Evolutionary conservation across 2,888 invertebrate species (phyloP).

Genomic region (Heterodera filipjevi): DNA sequence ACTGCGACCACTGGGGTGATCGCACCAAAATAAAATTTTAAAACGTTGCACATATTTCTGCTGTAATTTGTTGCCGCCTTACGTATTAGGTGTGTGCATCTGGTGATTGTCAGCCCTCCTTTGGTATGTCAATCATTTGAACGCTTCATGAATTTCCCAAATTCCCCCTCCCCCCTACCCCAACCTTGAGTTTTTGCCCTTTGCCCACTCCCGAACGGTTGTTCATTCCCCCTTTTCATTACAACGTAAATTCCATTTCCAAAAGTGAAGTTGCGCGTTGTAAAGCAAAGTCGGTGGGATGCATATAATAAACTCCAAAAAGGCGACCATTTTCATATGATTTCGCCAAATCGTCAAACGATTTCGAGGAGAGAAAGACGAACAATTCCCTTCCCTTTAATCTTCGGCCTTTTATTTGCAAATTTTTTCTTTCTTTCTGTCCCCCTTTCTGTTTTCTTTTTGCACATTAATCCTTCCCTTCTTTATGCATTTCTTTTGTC

Average conservation of each 20-base stretch:
- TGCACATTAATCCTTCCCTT: neutral
- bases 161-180: neutral
- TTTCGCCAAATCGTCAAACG: neutral
- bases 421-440: too few species aligned
- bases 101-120: neutral
- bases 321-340: neutral
- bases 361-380: neutral
- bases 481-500: neutral
- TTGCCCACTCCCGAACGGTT: neutral
- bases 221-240: too few species aligned
- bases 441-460: neutral
- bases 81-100: neutral
- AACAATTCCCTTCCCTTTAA: too few species aligned
- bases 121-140: neutral
- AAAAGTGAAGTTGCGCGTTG: constrained; percentile 1
- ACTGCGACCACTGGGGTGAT: neutral
- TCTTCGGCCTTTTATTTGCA: neutral
- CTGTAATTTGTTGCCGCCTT: neutral
- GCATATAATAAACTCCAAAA: neutral
- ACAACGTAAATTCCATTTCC: neutral
- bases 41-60: neutral
- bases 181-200: neutral
- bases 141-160: neutral
- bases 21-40: neutral
- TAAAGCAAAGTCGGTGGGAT: neutral